Conservation (phyloP, 1,140 invertebrate species). For the Drosophila ananassae region DNA sequence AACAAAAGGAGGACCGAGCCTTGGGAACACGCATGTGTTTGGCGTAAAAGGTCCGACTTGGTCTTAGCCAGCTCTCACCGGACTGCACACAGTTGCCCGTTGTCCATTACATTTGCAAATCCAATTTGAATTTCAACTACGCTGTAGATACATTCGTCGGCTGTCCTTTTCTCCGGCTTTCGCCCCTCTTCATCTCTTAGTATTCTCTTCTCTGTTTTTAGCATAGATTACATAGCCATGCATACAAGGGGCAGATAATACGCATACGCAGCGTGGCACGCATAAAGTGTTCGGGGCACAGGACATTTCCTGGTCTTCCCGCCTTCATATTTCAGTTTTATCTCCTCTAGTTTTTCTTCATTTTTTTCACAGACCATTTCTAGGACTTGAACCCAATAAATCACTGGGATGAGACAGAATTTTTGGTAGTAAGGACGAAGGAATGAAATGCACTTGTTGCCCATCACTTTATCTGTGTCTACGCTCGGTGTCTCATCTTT, state of each 20-base stretch:
- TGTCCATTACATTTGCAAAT: slow-evolving; percentile 40
- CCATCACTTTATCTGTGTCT: slow-evolving; percentile 21
- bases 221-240: slow-evolving; percentile 53
- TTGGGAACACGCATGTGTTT: slow-evolving; percentile 18
- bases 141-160: slow-evolving; percentile 16
- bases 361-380: slow-evolving; percentile 10
- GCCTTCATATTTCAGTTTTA: slow-evolving; percentile 50
- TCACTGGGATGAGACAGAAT: slow-evolving; percentile 33
- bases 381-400: slow-evolving; percentile 58
- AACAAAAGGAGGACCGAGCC: slow-evolving; percentile 9
- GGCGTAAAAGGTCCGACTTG: slow-evolving; percentile 8
- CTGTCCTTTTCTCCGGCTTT: background rate
- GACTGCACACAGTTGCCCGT: slow-evolving; percentile 12
- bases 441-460: slow-evolving; percentile 53
- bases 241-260: slow-evolving; percentile 21
- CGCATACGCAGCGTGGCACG: slow-evolving; percentile 46
- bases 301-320: background rate
- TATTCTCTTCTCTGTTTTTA: slow-evolving; percentile 16
- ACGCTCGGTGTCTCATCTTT: slow-evolving; percentile 5
- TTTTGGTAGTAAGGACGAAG: slow-evolving; percentile 12
- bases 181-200: background rate
- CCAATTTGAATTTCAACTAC: slow-evolving; percentile 63
- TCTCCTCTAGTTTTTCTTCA: slow-evolving; percentile 2
- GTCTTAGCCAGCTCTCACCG: slow-evolving; percentile 12
- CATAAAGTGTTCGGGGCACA: slow-evolving; percentile 31